Evolutionary conservation across 2,797 vertebrate genomes (phyloP).

Genomic region (Poeciliopsis presidionis): DNA sequence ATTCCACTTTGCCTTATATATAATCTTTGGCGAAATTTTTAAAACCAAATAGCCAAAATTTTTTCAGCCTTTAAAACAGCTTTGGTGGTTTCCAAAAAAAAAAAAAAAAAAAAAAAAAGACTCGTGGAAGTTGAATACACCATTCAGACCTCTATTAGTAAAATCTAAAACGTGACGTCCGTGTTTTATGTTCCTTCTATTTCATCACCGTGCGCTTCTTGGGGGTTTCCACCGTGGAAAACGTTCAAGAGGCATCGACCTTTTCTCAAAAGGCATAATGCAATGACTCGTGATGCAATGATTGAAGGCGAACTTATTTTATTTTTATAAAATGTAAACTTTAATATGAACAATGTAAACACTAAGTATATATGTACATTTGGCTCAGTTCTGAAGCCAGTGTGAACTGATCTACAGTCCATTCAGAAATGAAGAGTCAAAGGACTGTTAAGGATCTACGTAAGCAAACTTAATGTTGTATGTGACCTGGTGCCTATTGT

Average conservation of each 20-base stretch:
- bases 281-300: constrained; percentile 44
- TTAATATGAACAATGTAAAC: constrained; percentile 33
- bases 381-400: constrained; percentile 43
- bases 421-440: constrained; percentile 20
- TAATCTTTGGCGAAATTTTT: too few species aligned
- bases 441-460: constrained; percentile 66
- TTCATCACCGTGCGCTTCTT: neutral
- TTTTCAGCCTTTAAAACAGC: too few species aligned
- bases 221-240: neutral
- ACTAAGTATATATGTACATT: constrained; percentile 57
- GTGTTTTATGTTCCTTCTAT: neutral
- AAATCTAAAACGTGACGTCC: neutral
- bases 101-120: too few species aligned
- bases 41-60: too few species aligned
- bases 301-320: constrained; percentile 46
- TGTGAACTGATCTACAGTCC: constrained; percentile 94
- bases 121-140: neutral
- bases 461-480: constrained; percentile 94
- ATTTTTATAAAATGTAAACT: constrained; percentile 38
- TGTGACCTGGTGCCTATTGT: constrained; percentile 97
- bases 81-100: too few species aligned
- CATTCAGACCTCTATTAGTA: neutral
- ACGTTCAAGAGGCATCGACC: neutral
- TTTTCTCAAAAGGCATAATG: constrained; percentile 24
- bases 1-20: too few species aligned